These are phyloP conservation scores for Python bivittatus DNA, from an alignment of 2,113 vertebrate genomes.

Conservation along the genomic window DNA sequence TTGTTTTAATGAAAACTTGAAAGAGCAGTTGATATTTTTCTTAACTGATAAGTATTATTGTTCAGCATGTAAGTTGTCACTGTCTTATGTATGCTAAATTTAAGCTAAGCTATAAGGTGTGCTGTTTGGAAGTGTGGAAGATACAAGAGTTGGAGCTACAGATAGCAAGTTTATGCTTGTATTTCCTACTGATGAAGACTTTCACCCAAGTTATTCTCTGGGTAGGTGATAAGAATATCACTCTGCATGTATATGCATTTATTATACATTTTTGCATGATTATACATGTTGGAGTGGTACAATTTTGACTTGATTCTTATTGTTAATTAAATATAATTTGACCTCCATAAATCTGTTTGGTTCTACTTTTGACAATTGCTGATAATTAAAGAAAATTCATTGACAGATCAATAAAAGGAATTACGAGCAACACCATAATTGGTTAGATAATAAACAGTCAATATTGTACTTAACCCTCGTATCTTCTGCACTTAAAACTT, in stretches of 20 bases:
- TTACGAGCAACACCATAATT: slow-evolving; percentile 44
- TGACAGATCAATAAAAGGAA: slow-evolving; percentile 26
- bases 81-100: slow-evolving; percentile 76
- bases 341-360: slow-evolving; percentile 27
- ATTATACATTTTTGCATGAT: slow-evolving; percentile 79
- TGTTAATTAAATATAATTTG: slow-evolving; percentile 33
- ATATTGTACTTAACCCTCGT: slow-evolving; percentile 84
- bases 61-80: slow-evolving; percentile 66
- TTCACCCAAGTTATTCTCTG: slow-evolving; percentile 81
- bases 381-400: slow-evolving; percentile 16
- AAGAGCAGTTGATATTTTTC: slow-evolving; percentile 18
- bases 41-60: slow-evolving; percentile 52
- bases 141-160: slow-evolving; percentile 83
- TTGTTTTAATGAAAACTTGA: slow-evolving; percentile 42
- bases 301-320: slow-evolving; percentile 80
- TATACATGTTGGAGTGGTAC: slow-evolving; percentile 82
- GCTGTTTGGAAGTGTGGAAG: slow-evolving; percentile 84
- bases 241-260: slow-evolving; percentile 82
- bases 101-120: slow-evolving; percentile 80
- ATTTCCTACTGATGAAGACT: slow-evolving; percentile 87
- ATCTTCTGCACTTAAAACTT: slow-evolving; percentile 74
- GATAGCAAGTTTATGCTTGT: slow-evolving; percentile 82
- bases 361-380: slow-evolving; percentile 22
- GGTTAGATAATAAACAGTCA: slow-evolving; percentile 74
- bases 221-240: slow-evolving; percentile 82